Evolutionary conservation across 2,113 vertebrate genomes (phyloP).

Genomic region (Carettochelys insculpta): DNA sequence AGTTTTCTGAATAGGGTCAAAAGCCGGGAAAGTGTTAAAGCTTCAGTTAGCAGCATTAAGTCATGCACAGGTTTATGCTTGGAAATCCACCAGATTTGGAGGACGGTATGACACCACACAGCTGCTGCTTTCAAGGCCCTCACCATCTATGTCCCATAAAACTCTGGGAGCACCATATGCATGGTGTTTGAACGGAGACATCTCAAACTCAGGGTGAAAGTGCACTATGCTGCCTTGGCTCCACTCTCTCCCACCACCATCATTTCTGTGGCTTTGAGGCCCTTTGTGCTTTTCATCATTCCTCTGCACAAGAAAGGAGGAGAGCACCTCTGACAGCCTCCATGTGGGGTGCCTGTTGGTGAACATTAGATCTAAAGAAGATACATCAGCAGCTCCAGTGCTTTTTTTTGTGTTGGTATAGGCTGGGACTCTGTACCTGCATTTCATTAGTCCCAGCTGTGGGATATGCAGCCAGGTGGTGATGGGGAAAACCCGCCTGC

Average conservation of each 20-base stretch:
- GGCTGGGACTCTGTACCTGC: too few species aligned
- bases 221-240: rapidly evolving
- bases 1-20: constrained; percentile 65
- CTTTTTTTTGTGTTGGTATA: too few species aligned
- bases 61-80: constrained; percentile 66
- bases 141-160: not conserved
- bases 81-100: constrained; percentile 54
- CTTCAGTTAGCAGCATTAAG: constrained; percentile 47
- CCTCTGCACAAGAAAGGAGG: not conserved
- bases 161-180: not conserved
- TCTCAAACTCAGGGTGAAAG: not conserved
- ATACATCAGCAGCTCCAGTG: not conserved
- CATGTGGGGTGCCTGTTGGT: not conserved
- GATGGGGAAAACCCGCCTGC: too few species aligned
- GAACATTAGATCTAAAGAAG: not conserved
- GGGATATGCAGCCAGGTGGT: too few species aligned
- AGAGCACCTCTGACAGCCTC: not conserved
- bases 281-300: not conserved
- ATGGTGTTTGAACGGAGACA: not conserved
- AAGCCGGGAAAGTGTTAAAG: constrained; percentile 43
- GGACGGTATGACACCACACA: not conserved
- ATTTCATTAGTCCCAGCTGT: too few species aligned
- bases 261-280: not conserved
- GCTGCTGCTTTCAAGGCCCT: constrained; percentile 7
- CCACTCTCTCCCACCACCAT: rapidly evolving